Base-by-base conservation (phyloP, 2,113 vertebrate genomes). In the Pterocles burchelli region DNA sequence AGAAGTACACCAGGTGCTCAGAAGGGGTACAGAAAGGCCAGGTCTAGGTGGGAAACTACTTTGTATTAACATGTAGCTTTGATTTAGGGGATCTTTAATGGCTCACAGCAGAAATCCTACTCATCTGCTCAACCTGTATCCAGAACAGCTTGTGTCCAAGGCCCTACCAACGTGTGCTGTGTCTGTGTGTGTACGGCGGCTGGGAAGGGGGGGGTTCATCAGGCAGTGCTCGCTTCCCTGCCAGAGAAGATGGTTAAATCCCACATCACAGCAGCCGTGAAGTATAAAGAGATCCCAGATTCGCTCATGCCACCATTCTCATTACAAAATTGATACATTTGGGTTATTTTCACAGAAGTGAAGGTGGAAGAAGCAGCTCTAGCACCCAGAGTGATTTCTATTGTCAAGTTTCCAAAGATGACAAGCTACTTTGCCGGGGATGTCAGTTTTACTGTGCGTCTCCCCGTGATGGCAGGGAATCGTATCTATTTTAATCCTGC, bases 101-200 rank as follows among this genome's bases (percentile, higher is more conserved):
- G 33, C 58, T 83, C 36, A 76, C 68, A 79, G 67, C 24, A 49
- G 46, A 77, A 90, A 73, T 62, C 20, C 25, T 46, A 18, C 85
- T 90, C 7, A 16, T 61, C 67, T 90, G 17, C 29, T 90, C 34
- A 6, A 15, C 20, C 7, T 52, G 1, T 1, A 33, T 22, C 25
- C 14, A 19, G 92, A 71, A 10, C 29, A 65, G 21, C 18, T 33
- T 9, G n/a, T 36, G 57, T 29, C 65, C 4, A 14, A 5, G n/a
- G 33, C 38, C 22, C 29, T 12, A 0, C 41, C 9, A 33, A 24
- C 51, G 78, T 10, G 1, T 1, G 1, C 8, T 1, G 49, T 17
- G 25, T 43, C 48, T 41, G 63, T n/a, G 54, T 36, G 41, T 9
- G 5, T 11, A 13, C 29, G 81, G 65, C 65, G 34, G n/a, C 4